phyloP scores from a whole-genome alignment of 2,113 vertebrate species.

The Pardalotus punctatus region DNA sequence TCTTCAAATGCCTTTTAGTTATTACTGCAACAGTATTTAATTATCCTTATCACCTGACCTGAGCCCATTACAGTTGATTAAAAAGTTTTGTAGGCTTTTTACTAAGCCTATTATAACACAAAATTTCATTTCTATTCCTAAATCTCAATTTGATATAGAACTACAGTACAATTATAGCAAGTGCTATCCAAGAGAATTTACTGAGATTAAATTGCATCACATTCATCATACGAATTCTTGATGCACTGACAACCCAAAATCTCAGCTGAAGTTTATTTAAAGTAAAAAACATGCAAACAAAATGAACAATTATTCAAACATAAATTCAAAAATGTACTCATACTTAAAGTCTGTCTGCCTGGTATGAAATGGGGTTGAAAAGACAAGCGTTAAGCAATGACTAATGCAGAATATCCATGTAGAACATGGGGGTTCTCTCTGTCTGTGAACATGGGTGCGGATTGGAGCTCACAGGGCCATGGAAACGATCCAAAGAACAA shows the following conservation, averaged over 20 bases:
- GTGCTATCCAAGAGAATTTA: not conserved
- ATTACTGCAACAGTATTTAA: not conserved
- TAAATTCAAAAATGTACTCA: not conserved
- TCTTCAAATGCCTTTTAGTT: not conserved
- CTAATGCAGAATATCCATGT: not conserved
- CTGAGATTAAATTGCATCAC: not conserved
- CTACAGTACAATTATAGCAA: not conserved
- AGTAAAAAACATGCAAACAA: not conserved
- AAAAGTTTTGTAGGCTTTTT: not conserved
- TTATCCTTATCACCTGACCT: not conserved
- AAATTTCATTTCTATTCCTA: not conserved
- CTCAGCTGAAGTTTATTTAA: not conserved
- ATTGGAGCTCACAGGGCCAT: not conserved
- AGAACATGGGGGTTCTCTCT: not conserved
- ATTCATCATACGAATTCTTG: not conserved
- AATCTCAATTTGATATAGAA: not conserved
- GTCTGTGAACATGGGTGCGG: not conserved
- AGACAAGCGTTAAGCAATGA: not conserved
- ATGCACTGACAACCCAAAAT: not conserved
- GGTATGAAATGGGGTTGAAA: not conserved
- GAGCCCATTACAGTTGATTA: not conserved
- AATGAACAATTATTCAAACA: not conserved
- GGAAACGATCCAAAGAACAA: not conserved
- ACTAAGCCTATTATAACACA: not conserved
- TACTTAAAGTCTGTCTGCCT: not conserved